phyloP scores from a whole-genome alignment of 2,888 invertebrate genomes.

The Diaphora mendica region DNA sequence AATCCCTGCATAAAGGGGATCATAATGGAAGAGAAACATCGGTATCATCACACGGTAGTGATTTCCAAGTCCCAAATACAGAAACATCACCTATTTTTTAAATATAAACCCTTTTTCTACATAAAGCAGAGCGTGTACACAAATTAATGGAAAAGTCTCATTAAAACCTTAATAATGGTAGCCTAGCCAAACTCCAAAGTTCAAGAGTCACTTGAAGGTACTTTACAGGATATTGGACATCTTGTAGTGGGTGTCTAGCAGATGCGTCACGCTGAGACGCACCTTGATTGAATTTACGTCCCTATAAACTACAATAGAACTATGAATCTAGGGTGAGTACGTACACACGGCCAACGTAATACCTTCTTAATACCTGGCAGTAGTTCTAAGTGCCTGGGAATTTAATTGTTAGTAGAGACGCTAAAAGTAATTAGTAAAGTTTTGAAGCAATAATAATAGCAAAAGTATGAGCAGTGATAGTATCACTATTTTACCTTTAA shows the following conservation, averaged over 20 bases:
- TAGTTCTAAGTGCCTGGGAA: too few species aligned
- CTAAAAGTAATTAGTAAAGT: too few species aligned
- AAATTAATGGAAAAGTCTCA: not conserved
- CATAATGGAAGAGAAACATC: too few species aligned
- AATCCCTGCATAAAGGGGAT: too few species aligned
- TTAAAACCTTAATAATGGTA: not conserved
- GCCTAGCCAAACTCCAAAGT: slow-evolving; percentile 16
- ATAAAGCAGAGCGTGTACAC: not conserved
- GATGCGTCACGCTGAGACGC: not conserved
- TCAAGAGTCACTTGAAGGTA: slow-evolving; percentile 29
- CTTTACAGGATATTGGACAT: slow-evolving; percentile 38
- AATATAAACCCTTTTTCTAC: not conserved
- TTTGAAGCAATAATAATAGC: too few species aligned
- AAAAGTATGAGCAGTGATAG: too few species aligned
- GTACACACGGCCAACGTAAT: too few species aligned
- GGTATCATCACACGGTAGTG: too few species aligned
- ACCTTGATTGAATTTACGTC: slow-evolving; percentile 3
- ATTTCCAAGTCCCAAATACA: too few species aligned
- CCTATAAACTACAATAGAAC: not conserved
- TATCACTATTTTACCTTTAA: too few species aligned
- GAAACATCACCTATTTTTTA: not conserved
- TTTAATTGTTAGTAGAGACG: too few species aligned
- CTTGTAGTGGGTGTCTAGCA: slow-evolving; percentile 14
- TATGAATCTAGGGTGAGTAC: not conserved
- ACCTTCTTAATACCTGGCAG: too few species aligned